Evolutionary conservation across 1,140 invertebrate species (phyloP).

Genomic region (Galendromus occidentalis): DNA sequence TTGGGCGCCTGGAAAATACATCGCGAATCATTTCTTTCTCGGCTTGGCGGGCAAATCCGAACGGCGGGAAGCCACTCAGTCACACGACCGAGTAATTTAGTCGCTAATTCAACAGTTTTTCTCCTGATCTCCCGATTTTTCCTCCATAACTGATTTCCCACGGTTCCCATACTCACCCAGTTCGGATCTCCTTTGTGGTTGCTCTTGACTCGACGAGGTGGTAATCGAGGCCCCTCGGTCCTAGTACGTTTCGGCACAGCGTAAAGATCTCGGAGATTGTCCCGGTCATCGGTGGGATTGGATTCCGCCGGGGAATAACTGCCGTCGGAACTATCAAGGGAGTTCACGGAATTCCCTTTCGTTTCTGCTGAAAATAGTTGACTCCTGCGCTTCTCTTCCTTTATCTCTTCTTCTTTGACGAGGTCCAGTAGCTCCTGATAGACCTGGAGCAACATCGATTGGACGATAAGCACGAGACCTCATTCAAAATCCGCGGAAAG

Average conservation of each 20-base stretch:
- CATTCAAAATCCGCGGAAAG: no score
- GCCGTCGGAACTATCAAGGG: neutral
- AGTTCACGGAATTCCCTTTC: neutral
- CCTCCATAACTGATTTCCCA: no score
- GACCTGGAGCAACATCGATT: neutral
- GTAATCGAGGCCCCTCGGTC: neutral
- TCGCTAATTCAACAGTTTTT: neutral
- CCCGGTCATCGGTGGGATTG: neutral
- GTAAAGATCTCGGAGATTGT: neutral
- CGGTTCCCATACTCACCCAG: neutral
- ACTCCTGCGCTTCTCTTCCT: neutral
- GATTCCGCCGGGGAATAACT: neutral
- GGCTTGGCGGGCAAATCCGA: neutral
- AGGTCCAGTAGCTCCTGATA: conserved; percentile 7
- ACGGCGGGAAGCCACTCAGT: no score
- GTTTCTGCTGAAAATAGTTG: neutral
- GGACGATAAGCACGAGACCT: no score
- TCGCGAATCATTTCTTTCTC: neutral
- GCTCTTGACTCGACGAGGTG: neutral
- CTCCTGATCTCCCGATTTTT: no score
- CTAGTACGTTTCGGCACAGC: neutral
- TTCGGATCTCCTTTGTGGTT: neutral
- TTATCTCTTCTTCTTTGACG: conserved; percentile 10
- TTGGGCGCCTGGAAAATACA: conserved; percentile 6
- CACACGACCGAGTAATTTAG: neutral